A percentile compares a stretch with the other conserved stretches of the same genome.
phyloP scores from a whole-genome alignment of 2,888 invertebrate species.

The Cephalotes varians region DNA sequence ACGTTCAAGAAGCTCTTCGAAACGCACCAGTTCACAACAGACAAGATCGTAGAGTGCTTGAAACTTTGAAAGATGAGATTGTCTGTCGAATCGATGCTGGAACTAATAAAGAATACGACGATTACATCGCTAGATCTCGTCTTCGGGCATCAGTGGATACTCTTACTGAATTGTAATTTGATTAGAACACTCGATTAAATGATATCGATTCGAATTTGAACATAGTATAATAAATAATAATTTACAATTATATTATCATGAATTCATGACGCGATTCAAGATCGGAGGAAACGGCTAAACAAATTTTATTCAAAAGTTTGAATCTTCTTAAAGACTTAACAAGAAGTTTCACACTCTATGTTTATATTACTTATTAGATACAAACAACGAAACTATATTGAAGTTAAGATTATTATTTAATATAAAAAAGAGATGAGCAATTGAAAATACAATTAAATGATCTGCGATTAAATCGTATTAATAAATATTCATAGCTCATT shows the following conservation, averaged over 20 bases:
- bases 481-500: constrained; percentile 19
- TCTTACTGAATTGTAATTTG: constrained; percentile 81
- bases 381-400: background rate
- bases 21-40: constrained; percentile 90
- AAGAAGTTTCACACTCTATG: background rate
- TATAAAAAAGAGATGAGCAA: background rate
- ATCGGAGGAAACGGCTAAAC: background rate
- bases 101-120: constrained; percentile 74
- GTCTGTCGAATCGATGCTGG: constrained; percentile 83
- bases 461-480: background rate
- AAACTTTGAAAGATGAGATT: constrained; percentile 92
- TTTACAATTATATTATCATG: background rate
- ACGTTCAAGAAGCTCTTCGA: constrained; percentile 92
- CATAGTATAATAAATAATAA: constrained; percentile 1
- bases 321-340: background rate
- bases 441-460: constrained; percentile 6
- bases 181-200: constrained; percentile 10
- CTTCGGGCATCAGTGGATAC: constrained; percentile 83
- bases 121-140: constrained; percentile 73
- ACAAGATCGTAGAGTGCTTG: constrained; percentile 91
- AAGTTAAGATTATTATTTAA: background rate
- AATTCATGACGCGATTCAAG: background rate
- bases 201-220: background rate
- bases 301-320: background rate
- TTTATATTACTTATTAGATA: constrained; percentile 7